Evolutionary conservation across 1,140 invertebrate species (phyloP).

Genomic region (Teleogryllus occipitalis): DNA sequence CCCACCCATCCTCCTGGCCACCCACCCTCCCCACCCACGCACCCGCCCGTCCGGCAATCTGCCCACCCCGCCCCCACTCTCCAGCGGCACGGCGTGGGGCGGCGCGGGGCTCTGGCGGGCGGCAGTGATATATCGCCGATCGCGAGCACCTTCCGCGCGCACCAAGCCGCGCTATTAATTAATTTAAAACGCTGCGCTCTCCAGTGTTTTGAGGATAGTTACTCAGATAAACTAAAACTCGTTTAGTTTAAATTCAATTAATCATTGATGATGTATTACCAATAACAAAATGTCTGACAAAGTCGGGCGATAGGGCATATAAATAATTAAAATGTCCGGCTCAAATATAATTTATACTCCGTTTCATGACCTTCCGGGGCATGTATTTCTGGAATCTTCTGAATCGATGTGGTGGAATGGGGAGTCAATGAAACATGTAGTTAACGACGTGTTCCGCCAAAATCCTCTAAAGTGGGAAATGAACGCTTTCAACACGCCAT

Average conservation of each 20-base stretch:
- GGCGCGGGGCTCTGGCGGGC: no score
- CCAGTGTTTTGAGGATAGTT: not conserved
- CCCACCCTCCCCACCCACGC: no score
- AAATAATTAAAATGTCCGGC: not conserved
- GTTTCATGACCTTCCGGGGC: not conserved
- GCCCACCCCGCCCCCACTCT: no score
- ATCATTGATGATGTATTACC: not conserved
- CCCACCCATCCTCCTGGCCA: no score
- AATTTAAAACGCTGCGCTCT: not conserved
- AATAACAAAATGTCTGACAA: not conserved
- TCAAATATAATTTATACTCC: not conserved
- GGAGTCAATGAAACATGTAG: not conserved
- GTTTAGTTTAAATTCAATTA: constrained; percentile 6
- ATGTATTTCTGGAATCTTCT: not conserved
- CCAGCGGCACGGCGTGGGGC: not conserved
- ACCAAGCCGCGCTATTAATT: not conserved
- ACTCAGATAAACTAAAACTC: not conserved
- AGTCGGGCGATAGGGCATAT: not conserved
- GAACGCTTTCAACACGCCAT: no score
- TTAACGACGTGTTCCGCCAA: not conserved
- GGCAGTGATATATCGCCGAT: not conserved
- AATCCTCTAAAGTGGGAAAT: no score
- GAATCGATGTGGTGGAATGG: not conserved
- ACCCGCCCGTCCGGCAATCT: no score
- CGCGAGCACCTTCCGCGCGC: not conserved